Conservation (phyloP, 2,888 invertebrate genomes). For the Strigamia crassipes region DNA sequence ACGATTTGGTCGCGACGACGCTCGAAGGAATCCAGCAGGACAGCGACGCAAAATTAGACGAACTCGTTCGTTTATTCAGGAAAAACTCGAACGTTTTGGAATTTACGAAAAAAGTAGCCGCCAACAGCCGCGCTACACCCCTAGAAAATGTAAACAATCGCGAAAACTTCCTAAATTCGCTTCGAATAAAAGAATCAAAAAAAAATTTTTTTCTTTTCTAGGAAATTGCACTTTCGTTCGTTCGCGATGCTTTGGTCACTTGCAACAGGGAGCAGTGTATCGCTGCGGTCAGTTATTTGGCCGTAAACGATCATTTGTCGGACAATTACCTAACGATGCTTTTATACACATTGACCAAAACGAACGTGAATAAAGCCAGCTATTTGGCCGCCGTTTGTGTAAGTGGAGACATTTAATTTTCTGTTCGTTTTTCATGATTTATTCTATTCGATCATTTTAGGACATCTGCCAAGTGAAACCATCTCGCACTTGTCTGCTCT, state of each 20-base stretch:
- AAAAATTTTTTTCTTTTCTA: neutral
- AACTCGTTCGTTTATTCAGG: slow-evolving; percentile 50
- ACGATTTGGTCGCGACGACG: slow-evolving; percentile 48
- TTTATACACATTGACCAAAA: slow-evolving; percentile 39
- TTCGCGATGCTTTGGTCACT: slow-evolving; percentile 39
- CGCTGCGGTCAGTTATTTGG: slow-evolving; percentile 16
- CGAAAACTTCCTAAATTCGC: neutral
- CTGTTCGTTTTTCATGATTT: neutral
- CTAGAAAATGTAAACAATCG: neutral
- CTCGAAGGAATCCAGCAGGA: slow-evolving; percentile 48
- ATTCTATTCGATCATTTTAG: slow-evolving; percentile 4
- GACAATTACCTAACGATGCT: slow-evolving; percentile 27
- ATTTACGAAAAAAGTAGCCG: slow-evolving; percentile 46
- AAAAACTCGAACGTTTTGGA: slow-evolving; percentile 43
- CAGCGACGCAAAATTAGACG: slow-evolving; percentile 48
- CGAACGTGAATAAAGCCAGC: neutral
- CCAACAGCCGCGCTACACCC: neutral
- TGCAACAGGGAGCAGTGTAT: slow-evolving; percentile 43
- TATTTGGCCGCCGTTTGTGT: slow-evolving; percentile 24
- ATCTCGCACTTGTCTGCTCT: slow-evolving; percentile 38
- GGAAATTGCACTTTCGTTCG: slow-evolving; percentile 22
- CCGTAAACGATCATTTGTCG: neutral
- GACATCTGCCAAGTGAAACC: slow-evolving; percentile 44
- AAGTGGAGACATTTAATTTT: neutral
- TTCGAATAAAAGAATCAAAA: neutral